Percentiles rank a stretch among this genome's conserved stretches.
These are phyloP conservation scores for Caenorhabditis sulstoni DNA, from an alignment of 2,888 invertebrate genomes.

Conservation along the genomic window DNA sequence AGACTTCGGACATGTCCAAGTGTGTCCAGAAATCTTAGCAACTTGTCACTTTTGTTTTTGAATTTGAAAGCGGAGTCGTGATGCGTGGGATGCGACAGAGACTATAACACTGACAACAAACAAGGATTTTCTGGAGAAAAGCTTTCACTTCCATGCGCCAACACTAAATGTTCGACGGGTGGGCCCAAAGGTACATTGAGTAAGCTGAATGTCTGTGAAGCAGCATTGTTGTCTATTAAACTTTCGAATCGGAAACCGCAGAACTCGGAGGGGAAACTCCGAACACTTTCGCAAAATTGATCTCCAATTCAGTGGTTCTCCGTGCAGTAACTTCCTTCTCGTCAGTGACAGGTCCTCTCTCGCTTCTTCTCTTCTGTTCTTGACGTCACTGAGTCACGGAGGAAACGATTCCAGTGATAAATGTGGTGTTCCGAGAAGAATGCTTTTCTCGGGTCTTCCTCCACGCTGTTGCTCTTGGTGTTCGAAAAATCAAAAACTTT, in stretches of 20 bases:
- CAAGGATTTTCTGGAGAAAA: neutral
- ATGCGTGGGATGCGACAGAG: slow-evolving; percentile 38
- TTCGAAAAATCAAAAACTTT: neutral
- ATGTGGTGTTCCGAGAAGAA: neutral
- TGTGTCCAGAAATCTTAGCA: slow-evolving; percentile 44
- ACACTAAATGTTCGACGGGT: no score
- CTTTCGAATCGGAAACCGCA: no score
- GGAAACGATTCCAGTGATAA: slow-evolving; percentile 7
- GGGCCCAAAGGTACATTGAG: no score
- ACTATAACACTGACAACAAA: slow-evolving; percentile 30
- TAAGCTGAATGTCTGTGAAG: no score
- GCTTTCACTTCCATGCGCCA: no score
- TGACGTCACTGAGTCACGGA: slow-evolving; percentile 27
- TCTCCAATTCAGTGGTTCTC: slow-evolving; percentile 8
- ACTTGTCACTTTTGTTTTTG: slow-evolving; percentile 56
- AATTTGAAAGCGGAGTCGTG: slow-evolving; percentile 17
- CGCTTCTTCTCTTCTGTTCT: slow-evolving; percentile 5
- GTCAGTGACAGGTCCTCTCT: neutral
- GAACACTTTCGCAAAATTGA: no score
- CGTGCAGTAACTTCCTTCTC: slow-evolving; percentile 17
- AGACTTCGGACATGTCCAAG: slow-evolving; percentile 20
- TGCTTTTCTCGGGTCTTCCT: neutral
- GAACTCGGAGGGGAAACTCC: neutral
- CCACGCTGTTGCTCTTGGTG: neutral
- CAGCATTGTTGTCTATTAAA: no score